Conservation (phyloP, 2,888 invertebrate species). For the Drosophila eohydei region DNA sequence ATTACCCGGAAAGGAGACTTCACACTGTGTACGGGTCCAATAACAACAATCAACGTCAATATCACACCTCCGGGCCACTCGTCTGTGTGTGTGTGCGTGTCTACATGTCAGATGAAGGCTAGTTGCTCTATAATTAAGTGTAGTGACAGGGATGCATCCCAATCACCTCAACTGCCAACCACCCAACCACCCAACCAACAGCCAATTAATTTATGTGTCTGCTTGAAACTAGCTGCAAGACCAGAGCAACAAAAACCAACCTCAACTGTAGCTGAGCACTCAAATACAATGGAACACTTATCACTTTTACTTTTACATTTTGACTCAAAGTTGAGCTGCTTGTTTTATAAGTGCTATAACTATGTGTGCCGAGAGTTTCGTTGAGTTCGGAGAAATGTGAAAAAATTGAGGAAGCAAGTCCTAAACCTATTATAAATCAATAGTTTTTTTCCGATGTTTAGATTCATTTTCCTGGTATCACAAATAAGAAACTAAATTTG, state of each 20-base stretch:
- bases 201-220: slow-evolving; percentile 25
- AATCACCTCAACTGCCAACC: slow-evolving; percentile 12
- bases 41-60: slow-evolving; percentile 36
- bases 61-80: slow-evolving; percentile 24
- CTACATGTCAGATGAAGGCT: slow-evolving; percentile 6
- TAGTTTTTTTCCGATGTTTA: too few species aligned
- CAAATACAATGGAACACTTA: neutral
- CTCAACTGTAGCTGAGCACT: neutral
- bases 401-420: too few species aligned
- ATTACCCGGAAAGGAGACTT: slow-evolving; percentile 5
- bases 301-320: neutral
- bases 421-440: too few species aligned
- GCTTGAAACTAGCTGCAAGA: neutral
- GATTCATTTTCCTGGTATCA: too few species aligned
- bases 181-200: slow-evolving; percentile 3
- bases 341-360: neutral
- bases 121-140: slow-evolving; percentile 38
- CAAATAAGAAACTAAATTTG: too few species aligned
- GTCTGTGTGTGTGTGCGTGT: neutral
- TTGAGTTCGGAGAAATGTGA: too few species aligned
- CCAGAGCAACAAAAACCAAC: slow-evolving; percentile 8
- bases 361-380: neutral
- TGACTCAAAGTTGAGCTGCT: neutral
- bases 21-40: slow-evolving; percentile 15
- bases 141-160: slow-evolving; percentile 22